phyloP scores from a whole-genome alignment of 2,888 invertebrate species.

The Watsonalla binaria region DNA sequence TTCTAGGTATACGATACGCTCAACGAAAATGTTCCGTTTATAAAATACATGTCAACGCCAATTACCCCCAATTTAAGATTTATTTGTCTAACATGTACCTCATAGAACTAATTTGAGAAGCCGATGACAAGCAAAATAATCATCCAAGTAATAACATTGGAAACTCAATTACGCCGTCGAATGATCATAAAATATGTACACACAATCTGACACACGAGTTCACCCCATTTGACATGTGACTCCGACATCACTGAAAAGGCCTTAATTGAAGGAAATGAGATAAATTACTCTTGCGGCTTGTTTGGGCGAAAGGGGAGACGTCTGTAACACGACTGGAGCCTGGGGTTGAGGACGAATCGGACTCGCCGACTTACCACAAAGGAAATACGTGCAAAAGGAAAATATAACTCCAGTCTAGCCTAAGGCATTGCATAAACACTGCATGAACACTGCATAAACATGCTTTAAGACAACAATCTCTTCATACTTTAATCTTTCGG shows the following conservation, averaged over 20 bases:
- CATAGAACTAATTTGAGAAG: not conserved
- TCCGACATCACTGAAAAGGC: conserved; percentile 51
- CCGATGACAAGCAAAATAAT: conserved; percentile 13
- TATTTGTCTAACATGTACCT: too few relatives aligned
- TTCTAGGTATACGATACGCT: too few relatives aligned
- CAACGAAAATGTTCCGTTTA: too few relatives aligned
- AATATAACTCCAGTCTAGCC: conserved; percentile 6
- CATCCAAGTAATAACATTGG: conserved; percentile 9
- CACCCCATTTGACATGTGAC: conserved; percentile 60
- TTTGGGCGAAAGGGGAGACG: conserved; percentile 40
- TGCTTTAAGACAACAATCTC: too few relatives aligned
- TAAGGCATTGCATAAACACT: too few relatives aligned
- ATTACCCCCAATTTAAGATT: too few relatives aligned
- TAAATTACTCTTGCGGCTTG: conserved; percentile 61
- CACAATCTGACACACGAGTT: conserved; percentile 35
- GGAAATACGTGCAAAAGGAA: conserved; percentile 8
- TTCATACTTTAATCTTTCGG: too few relatives aligned
- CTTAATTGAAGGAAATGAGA: conserved; percentile 71
- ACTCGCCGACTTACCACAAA: not conserved
- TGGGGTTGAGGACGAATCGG: conserved; percentile 4
- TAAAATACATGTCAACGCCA: too few relatives aligned
- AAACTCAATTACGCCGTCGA: conserved; percentile 18
- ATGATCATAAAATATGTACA: conserved; percentile 40
- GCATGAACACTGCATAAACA: too few relatives aligned
- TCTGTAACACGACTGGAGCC: conserved; percentile 6